phyloP scores from a whole-genome alignment of 2,113 vertebrate genomes.

The Gasterosteus nipponicus region DNA sequence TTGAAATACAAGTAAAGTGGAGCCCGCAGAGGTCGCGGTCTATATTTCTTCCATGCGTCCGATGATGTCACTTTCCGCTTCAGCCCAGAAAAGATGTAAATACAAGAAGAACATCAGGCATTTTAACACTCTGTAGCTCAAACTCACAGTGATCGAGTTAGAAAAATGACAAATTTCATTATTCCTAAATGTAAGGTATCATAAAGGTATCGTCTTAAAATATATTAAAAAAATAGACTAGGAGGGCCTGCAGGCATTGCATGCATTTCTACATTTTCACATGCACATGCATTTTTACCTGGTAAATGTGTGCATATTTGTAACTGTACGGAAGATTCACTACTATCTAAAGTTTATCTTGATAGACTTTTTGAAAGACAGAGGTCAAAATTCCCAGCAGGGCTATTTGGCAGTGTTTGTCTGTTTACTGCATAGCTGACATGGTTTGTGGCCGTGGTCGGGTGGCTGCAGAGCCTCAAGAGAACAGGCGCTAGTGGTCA shows the following conservation, averaged over 20 bases:
- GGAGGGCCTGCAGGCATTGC: neutral
- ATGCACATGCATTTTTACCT: neutral
- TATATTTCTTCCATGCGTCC: neutral
- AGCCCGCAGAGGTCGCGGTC: neutral
- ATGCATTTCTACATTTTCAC: neutral
- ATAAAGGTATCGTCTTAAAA: neutral
- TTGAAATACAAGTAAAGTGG: neutral
- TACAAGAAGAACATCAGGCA: neutral
- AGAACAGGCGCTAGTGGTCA: slow-evolving; percentile 70
- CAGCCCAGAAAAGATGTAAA: neutral
- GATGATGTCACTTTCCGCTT: no score
- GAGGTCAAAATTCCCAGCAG: slow-evolving; percentile 56
- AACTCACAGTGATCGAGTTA: neutral
- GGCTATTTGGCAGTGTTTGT: slow-evolving; percentile 70
- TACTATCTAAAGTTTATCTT: no score
- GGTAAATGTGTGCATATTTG: neutral
- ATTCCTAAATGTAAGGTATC: neutral
- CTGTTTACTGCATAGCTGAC: slow-evolving; percentile 83
- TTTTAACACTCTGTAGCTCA: neutral
- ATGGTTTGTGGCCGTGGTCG: slow-evolving; percentile 80
- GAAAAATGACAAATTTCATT: neutral
- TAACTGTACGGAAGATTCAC: slow-evolving; percentile 8
- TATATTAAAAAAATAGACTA: no score
- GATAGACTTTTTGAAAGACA: slow-evolving; percentile 31
- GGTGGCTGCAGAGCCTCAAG: slow-evolving; percentile 58